Evolutionary conservation across 2,113 vertebrate genomes (phyloP).

Genomic region (Callipepla californica): DNA sequence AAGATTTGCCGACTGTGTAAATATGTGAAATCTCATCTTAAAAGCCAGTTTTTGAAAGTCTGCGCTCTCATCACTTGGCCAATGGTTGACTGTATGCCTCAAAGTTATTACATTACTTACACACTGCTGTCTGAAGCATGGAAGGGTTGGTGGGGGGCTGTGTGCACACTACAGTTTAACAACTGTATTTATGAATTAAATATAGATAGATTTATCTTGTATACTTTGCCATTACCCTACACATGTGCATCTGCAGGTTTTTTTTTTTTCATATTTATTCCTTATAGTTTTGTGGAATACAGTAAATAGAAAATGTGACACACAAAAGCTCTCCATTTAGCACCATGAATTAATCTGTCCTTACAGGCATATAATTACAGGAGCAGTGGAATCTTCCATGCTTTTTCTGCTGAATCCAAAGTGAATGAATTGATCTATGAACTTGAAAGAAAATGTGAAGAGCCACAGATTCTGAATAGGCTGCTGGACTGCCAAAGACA

Average conservation of each 20-base stretch:
- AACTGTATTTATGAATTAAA: neutral
- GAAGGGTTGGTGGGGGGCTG: neutral
- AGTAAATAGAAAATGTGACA: neutral
- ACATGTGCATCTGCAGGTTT: neutral
- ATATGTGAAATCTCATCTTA: neutral
- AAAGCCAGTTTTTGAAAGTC: neutral
- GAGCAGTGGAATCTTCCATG: neutral
- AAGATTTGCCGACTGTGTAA: neutral
- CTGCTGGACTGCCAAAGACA: neutral
- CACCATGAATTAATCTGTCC: neutral
- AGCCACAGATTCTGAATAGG: neutral
- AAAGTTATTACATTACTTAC: neutral
- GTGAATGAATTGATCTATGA: neutral
- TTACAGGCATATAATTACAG: neutral
- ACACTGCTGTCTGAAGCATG: fast-evolving
- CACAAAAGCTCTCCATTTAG: neutral
- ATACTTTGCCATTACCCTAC: too few species aligned
- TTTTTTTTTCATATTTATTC: neutral
- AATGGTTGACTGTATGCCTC: neutral
- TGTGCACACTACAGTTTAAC: fast-evolving
- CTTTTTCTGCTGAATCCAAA: neutral
- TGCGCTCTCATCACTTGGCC: neutral
- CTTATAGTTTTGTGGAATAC: neutral
- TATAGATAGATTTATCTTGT: neutral
- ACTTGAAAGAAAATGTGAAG: neutral